Evolutionary conservation across 2,113 vertebrate genomes (phyloP).

Genomic region (Acanthochromis polyacanthus): DNA sequence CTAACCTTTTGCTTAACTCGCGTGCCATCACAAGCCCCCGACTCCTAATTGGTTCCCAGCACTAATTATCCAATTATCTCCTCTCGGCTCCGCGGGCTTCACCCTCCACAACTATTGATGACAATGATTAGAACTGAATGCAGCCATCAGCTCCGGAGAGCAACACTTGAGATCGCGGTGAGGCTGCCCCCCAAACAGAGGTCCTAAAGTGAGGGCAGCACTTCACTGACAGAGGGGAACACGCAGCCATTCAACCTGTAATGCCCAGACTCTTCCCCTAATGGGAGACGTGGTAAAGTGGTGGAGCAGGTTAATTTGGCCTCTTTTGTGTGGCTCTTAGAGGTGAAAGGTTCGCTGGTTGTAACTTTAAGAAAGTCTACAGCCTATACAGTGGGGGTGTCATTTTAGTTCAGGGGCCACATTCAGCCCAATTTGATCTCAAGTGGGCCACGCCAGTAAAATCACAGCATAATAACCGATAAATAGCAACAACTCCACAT

Average conservation of each 20-base stretch:
- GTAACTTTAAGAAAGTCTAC: too few relatives aligned
- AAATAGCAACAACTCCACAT: too few relatives aligned
- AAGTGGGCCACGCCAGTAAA: too few relatives aligned
- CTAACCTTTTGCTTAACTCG: conserved; percentile 80
- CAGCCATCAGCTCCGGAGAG: conserved; percentile 47
- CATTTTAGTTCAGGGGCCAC: too few relatives aligned
- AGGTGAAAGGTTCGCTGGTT: neutral
- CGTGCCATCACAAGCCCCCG: conserved; percentile 87
- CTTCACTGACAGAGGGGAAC: conserved; percentile 33
- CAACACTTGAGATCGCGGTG: conserved; percentile 59
- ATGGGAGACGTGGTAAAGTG: conserved; percentile 60
- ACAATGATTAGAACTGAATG: conserved; percentile 70
- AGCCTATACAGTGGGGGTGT: too few relatives aligned
- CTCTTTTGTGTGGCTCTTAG: conserved; percentile 25
- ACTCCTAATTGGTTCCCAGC: conserved; percentile 81
- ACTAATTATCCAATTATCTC: conserved; percentile 84
- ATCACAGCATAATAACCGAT: too few relatives aligned
- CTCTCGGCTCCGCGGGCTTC: conserved; percentile 57
- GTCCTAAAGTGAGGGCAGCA: conserved; percentile 19
- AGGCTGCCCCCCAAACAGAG: conserved; percentile 14
- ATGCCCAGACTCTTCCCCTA: conserved; percentile 37
- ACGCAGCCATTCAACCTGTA: conserved; percentile 24
- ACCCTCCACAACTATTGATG: conserved; percentile 66
- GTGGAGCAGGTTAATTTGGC: conserved; percentile 56
- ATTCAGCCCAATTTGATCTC: too few relatives aligned